Evolutionary conservation across 2,797 vertebrate species (phyloP), one percentile per base, ranked within the genome.

Genomic region (Euthynnus affinis): DNA sequence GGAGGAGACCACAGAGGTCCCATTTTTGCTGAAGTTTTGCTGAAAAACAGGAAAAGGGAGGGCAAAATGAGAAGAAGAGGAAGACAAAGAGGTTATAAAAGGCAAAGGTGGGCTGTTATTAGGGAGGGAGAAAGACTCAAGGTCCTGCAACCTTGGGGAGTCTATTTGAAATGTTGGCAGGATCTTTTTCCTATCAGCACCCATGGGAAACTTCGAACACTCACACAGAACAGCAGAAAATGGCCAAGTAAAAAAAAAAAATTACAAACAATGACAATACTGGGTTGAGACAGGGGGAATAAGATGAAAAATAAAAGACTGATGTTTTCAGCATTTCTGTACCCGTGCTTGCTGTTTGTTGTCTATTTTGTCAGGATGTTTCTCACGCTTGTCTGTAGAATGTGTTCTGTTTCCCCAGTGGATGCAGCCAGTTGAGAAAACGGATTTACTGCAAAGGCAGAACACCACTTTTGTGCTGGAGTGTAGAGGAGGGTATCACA

Each of bases 1-100:
- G 83, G 90, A 90, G 84, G 89, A 84, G 83, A 86, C 87, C 86
- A 89, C 72, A 52, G 73, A 85, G 80, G 76, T 86, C 86, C 53
- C 48, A 22, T 84, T 93, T 29, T 82, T 70, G 64, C 46, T 44
- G 60, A 90, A 85, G 83, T 90, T 92, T 89, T 90, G 78, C 90
- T 88, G 42, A 76, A 83, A 73, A 76, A 66, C 46, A 72, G 37
- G 69, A 46, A 77, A 74, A 66, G 59, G 74, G 89, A 91, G 80
- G 88, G 71, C 84, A 86, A 84, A 91, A 56, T 77, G 70, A 80
- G 73, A 78, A 69, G 46, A 40, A 40, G 12, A 62, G 34, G 68
- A 79, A 73, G 72, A 81, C 49, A 80, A 78, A 71, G 60, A 74
- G 58, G 62, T 25, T 76, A 48, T 59, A 17, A 57, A 80, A 74